Evolutionary conservation across 2,797 vertebrate genomes (phyloP).

Genomic region (Xenopus petersii): DNA sequence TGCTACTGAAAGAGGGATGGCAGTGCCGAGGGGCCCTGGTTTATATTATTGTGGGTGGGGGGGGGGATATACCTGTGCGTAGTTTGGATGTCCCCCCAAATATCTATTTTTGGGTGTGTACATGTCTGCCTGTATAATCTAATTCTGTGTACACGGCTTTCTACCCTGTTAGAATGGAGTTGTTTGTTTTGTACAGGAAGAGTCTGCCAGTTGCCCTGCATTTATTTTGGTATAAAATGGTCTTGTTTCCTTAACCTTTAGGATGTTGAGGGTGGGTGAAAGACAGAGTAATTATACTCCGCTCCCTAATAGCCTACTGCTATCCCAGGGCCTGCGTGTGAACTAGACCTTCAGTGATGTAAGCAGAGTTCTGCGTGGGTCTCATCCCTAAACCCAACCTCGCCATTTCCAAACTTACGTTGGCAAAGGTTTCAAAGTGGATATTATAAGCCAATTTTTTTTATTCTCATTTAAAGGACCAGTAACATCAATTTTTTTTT

Average conservation of each 20-base stretch:
- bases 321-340: conserved; percentile 28
- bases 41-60: no score
- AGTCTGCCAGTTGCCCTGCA: not conserved
- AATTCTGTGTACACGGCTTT: no score
- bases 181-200: conserved; percentile 36
- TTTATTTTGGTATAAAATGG: not conserved
- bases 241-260: not conserved
- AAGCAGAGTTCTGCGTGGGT: not conserved
- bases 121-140: no score
- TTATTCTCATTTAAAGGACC: no score
- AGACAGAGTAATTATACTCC: not conserved
- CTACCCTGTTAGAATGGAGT: not conserved
- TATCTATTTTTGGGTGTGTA: no score
- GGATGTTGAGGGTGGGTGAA: not conserved
- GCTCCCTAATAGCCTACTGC: not conserved
- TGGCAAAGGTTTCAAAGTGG: conserved; percentile 5
- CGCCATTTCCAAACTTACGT: not conserved
- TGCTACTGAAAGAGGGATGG: no score
- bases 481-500: no score
- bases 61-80: no score
- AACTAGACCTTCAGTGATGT: conserved; percentile 21
- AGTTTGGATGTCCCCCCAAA: no score
- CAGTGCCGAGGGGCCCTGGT: no score
- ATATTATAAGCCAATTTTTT: no score
- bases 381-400: not conserved